Conservation (phyloP, 1,140 invertebrate species). For the Trinorchestia longiramus region DNA sequence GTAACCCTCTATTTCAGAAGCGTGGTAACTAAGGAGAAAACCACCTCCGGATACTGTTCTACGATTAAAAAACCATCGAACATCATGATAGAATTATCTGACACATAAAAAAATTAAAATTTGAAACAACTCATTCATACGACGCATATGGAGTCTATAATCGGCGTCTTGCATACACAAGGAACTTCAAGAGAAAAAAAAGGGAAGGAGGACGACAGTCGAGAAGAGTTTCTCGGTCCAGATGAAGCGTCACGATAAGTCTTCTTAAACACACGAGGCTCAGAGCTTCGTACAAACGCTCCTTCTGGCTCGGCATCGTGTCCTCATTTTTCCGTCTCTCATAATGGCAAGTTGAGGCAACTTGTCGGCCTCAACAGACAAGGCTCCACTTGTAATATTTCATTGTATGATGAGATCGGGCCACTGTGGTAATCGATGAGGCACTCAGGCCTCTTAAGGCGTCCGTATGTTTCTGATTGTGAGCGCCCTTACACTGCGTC, state of each 20-base stretch:
- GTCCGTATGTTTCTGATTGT: not conserved
- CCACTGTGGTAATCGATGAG: slow-evolving; percentile 45
- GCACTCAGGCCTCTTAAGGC: not conserved
- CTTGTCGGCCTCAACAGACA: slow-evolving; percentile 34
- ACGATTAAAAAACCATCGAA: not conserved
- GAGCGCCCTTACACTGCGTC: not conserved
- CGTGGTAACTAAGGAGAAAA: no score
- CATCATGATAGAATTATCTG: not conserved
- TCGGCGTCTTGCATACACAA: not conserved
- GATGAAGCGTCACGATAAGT: slow-evolving; percentile 6
- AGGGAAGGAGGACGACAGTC: not conserved
- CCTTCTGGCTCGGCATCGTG: not conserved
- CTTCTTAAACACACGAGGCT: not conserved
- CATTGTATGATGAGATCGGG: slow-evolving; percentile 36
- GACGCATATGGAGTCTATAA: not conserved
- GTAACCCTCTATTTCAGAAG: no score
- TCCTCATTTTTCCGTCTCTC: slow-evolving; percentile 40
- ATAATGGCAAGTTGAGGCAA: slow-evolving; percentile 21
- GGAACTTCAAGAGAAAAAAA: not conserved
- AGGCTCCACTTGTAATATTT: slow-evolving; percentile 38
- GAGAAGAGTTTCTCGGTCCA: not conserved
- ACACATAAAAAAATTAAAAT: not conserved
- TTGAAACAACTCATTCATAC: not conserved
- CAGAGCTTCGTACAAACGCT: not conserved
- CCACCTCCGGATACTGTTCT: no score